Evolutionary conservation across 2,888 invertebrate species (phyloP).

Genomic region (Eucera pruinosa): DNA sequence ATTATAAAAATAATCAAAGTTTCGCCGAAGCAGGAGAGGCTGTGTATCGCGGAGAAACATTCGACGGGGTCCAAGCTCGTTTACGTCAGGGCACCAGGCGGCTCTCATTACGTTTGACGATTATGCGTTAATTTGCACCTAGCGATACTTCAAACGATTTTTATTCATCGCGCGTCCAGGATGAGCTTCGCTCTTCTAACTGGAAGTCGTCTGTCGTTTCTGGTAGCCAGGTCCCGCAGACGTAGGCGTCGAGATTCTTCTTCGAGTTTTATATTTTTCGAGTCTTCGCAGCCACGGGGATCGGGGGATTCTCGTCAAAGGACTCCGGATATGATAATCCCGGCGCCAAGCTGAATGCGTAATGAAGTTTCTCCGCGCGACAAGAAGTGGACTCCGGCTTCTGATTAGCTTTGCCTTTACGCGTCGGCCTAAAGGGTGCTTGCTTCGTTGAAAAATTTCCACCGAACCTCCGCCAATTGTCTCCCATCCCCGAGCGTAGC

Average conservation of each 20-base stretch:
- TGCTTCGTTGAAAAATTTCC: slow-evolving; percentile 25
- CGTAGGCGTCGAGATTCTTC: slow-evolving; percentile 71
- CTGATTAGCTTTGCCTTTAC: slow-evolving; percentile 77
- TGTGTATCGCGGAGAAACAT: slow-evolving; percentile 53
- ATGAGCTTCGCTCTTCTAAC: slow-evolving; percentile 71
- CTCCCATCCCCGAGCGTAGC: background rate
- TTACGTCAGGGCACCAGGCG: slow-evolving; percentile 61
- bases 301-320: slow-evolving; percentile 78
- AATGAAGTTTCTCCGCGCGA: slow-evolving; percentile 75
- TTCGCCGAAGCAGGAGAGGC: slow-evolving; percentile 67
- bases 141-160: slow-evolving; percentile 84
- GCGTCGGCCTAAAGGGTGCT: slow-evolving; percentile 26
- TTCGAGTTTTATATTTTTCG: slow-evolving; percentile 76
- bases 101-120: slow-evolving; percentile 84
- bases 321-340: slow-evolving; percentile 82
- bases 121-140: slow-evolving; percentile 84
- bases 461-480: slow-evolving; percentile 37
- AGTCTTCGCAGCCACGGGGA: slow-evolving; percentile 64
- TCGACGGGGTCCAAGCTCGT: slow-evolving; percentile 47
- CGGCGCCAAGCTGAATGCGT: slow-evolving; percentile 81
- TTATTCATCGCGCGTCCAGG: slow-evolving; percentile 84
- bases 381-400: slow-evolving; percentile 64
- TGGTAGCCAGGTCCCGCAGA: slow-evolving; percentile 54
- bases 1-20: slow-evolving; percentile 84
- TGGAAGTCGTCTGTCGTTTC: slow-evolving; percentile 67